Evolutionary conservation across 2,113 vertebrate species (phyloP), one percentile per base, ranked within the genome.

Genomic region (Notothenia rossii): DNA sequence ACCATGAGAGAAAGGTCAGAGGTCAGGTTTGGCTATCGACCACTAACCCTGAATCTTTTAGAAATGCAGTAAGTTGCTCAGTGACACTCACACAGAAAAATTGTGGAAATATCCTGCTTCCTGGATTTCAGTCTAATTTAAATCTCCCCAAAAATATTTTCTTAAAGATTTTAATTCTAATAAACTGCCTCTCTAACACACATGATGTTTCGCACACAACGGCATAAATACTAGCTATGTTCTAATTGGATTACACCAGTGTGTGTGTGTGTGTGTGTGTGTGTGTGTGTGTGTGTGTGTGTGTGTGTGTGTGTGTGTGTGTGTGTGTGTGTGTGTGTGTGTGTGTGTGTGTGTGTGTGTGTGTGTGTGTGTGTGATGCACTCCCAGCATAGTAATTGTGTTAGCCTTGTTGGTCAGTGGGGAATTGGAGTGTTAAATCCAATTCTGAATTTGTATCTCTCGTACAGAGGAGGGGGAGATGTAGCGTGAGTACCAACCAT

Each of bases 371-470:
- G 85, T 76, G 88, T 86, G 88, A 79, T 83, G 81, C 88, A 77
- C 84, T 86, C 88, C 78, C 86, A 84, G 84, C 87, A 92, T 90
- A 83, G 91, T 92, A 95, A 94, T 86, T 93, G 93, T 94, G 90
- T 94, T 93, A 92, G 93, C 87, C 89, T 74, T 82, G 82, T 83
- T 86, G 94, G 91, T 93, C 94, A 94, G 85, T 56, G 67, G 95
- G 94, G 94, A 95, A 92, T 93, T 90, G 79, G 83, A 92, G 93
- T 91, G 93, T 93, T 95, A 93, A 95, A 95, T 95, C 94, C 92
- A 95, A 94, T 95, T 94, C 91, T 78, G 91, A 93, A 87, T 94
- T 89, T 93, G 93, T 93, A 85, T 93, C 91, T 91, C 74, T 93
- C 69, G 74, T 91, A 86, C 85, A 83, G 93, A 77, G 91, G 88